Evolutionary conservation across 2,888 invertebrate genomes (phyloP), one percentile per base, ranked within the genome.

Genomic region (Archips xylosteana): DNA sequence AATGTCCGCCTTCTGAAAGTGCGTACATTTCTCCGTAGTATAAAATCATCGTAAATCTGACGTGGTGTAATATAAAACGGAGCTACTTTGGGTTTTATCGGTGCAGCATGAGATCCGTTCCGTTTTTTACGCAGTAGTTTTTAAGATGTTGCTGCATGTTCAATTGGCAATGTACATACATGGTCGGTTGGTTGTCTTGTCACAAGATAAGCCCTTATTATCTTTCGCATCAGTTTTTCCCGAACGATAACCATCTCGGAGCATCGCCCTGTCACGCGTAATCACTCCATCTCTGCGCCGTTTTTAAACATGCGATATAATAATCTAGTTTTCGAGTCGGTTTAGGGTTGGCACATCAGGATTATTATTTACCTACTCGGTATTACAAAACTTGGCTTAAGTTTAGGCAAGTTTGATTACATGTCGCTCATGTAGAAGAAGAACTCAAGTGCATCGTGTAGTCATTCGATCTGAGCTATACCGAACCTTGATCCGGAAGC

Each of bases 261-360:
- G 57, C 73, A 73, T 73, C 73, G 68, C 49, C 73, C 73, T 73
- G 73, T 73, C 73, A 54, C 39, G 57, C 72, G 73, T 68, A 73
- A 69, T 73, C 73, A 73, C 73, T 64, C 68, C 59, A 68, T 68
- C 72, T 62, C 72, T 57, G 66, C 68, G 65, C 65, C 45, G 66
- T 71, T 62, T 64, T 73, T 69, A 73, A 72, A 73, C 68, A 69
- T 73, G 73, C 73, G 63, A 68, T 73, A 73, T 68, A 73, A 73
- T 73, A 59, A 68, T 73, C 73, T 73, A 73, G 73, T 73, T 69
- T 69, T 64, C 57, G 73, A 73, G 42, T 59, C 39, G 68, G 12
- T 1, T 32, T 49, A 73, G 73, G 73, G 73, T 34, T 73, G 73
- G 10, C 59, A 10, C 36, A n/a, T 51, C 6, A 6, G 23, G 15